These are phyloP conservation scores for Pelusios castaneus DNA, from an alignment of 2,113 vertebrate genomes.

Conservation along the genomic window DNA sequence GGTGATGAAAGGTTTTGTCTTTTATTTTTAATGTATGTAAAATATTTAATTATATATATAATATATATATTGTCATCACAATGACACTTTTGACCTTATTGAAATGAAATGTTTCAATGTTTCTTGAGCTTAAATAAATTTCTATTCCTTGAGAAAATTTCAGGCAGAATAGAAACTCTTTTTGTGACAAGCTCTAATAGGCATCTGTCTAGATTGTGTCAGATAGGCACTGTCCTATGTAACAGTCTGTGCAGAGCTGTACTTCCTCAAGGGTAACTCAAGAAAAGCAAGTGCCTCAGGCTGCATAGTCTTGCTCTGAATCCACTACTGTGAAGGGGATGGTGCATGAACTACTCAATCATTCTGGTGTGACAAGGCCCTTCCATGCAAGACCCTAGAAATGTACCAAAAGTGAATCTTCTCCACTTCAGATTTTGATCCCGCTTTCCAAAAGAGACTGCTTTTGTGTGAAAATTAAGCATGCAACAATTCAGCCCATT, in stretches of 20 bases:
- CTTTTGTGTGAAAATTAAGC: background rate
- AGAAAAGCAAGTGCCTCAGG: background rate
- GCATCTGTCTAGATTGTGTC: background rate
- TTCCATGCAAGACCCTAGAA: background rate
- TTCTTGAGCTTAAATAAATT: no score
- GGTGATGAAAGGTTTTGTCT: background rate
- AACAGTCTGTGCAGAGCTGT: background rate
- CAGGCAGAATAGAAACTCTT: background rate
- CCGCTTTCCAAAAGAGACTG: background rate
- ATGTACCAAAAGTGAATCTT: background rate
- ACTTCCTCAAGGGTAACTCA: background rate
- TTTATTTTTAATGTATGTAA: background rate
- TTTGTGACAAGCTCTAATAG: background rate
- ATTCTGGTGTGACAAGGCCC: background rate
- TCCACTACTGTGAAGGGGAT: background rate
- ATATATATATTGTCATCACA: rapidly evolving
- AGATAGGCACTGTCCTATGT: background rate
- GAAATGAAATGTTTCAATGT: background rate
- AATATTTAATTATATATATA: background rate
- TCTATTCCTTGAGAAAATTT: background rate
- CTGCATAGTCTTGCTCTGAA: background rate
- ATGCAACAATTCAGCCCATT: background rate
- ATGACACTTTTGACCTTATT: background rate
- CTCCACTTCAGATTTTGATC: background rate
- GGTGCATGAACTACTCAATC: background rate